phyloP scores from a whole-genome alignment of 2,113 vertebrate species.

The Cyprinodon tularosa region DNA sequence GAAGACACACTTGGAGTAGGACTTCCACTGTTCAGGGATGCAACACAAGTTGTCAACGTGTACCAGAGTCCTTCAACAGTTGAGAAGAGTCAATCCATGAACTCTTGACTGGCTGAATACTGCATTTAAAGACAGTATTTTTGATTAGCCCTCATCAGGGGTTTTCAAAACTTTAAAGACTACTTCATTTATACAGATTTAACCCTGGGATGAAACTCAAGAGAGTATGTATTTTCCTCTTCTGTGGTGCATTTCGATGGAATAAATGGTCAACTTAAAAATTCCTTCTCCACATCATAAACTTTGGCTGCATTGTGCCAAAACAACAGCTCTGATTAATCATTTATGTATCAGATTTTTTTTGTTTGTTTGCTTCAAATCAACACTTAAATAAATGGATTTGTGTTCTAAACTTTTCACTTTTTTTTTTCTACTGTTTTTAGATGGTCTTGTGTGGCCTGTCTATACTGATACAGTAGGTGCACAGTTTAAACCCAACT shows the following conservation, averaged over 20 bases:
- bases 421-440: neutral
- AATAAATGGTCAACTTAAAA: neutral
- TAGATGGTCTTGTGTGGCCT: too few relatives aligned
- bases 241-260: neutral
- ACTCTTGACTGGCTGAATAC: neutral
- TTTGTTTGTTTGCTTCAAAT: neutral
- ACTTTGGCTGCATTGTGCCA: neutral
- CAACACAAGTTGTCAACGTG: neutral
- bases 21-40: neutral
- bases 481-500: too few relatives aligned
- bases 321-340: neutral
- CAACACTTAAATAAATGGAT: neutral
- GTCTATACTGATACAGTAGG: too few relatives aligned
- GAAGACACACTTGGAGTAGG: conserved; percentile 93
- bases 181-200: neutral
- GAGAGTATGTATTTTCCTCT: neutral
- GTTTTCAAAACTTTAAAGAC: neutral
- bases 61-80: neutral
- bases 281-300: neutral
- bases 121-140: neutral
- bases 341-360: neutral
- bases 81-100: neutral
- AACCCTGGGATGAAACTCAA: neutral
- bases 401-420: neutral
- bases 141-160: neutral